Percentiles rank a stretch among this genome's conserved stretches.
Conservation (phyloP, 2,888 invertebrate species). For the Iphiclides podalirius region DNA sequence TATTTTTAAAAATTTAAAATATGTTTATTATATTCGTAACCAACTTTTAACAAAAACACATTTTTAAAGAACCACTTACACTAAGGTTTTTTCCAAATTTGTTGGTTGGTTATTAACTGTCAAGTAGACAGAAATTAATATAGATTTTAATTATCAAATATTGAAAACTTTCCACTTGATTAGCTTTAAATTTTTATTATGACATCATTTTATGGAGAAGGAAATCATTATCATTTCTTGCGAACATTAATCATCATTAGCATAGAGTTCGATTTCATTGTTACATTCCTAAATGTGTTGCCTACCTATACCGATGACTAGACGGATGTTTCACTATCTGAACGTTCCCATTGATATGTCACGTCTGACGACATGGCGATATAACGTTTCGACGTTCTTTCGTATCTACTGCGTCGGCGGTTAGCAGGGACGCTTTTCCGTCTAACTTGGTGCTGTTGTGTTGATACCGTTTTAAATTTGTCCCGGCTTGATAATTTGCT, state of each 20-base stretch:
- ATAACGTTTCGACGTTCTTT: conserved; percentile 48
- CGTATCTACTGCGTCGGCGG: conserved; percentile 41
- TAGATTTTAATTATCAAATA: too few relatives aligned
- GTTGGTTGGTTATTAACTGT: too few relatives aligned
- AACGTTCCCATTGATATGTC: conserved; percentile 57
- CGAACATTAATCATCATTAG: conserved; percentile 15
- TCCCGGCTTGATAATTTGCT: not conserved
- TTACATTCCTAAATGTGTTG: conserved; percentile 23
- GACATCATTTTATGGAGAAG: conserved; percentile 2
- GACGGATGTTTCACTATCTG: conserved; percentile 56
- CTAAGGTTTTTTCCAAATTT: too few relatives aligned
- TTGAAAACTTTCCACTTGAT: too few relatives aligned
- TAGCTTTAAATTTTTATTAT: too few relatives aligned
- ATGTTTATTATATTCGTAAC: too few relatives aligned
- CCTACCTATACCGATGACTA: conserved; percentile 33
- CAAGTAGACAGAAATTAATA: too few relatives aligned
- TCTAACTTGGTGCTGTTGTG: conserved; percentile 8
- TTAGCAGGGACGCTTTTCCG: too few relatives aligned
- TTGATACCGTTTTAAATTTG: not conserved
- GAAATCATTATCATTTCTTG: conserved; percentile 10
- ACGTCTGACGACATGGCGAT: conserved; percentile 52
- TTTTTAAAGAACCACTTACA: too few relatives aligned
- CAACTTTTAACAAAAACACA: too few relatives aligned
- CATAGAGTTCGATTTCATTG: conserved; percentile 16
- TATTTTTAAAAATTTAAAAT: conserved; percentile 3